Evolutionary conservation across 2,888 invertebrate species (phyloP), one percentile per base, ranked within the genome.

Genomic region (Labia minor): DNA sequence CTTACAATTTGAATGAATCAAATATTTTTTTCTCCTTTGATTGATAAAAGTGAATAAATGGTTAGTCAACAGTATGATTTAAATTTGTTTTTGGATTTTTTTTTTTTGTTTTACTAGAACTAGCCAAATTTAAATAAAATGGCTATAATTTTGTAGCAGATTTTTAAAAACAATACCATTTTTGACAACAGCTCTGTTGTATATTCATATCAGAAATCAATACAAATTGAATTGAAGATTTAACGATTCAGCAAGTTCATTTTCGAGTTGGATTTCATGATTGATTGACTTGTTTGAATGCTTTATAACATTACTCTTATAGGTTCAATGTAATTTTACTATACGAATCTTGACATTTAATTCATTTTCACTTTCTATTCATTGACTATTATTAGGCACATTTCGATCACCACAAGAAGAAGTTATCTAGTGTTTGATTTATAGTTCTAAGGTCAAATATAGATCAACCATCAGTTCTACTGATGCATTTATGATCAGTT

Each of bases 191-290:
- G 49, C 4, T 14, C 14, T 49, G 49, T 16, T 49, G 49, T 49
- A 49, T 49, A 49, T 49, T 49, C 49, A 49, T 49, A 49, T 49
- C 49, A 8, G 14, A 49, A 49, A 49, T 49, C 49, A 49, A 49
- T 49, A 49, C 49, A 49, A 49, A 49, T 49, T 49, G 49, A 49
- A 49, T 8, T 49, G 49, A 49, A 49, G 49, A 14, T 49, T 49
- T 49, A 49, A 49, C 49, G 49, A 49, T 49, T 49, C 49, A 49
- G 49, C 49, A 49, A 49, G 49, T 49, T 49, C 49, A 49, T 49
- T 49, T 49, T 11, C 49, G 14, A 49, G 6, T 49, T 2, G 49
- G 49, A 49, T 49, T 49, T 49, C 16, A 49, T 49, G 49, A 49
- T 49, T 49, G 49, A 49, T 49, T 49, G 49, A 49, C 49, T 49